Evolutionary conservation across 1,140 invertebrate genomes (phyloP).

Genomic region (Achatina immaculata): DNA sequence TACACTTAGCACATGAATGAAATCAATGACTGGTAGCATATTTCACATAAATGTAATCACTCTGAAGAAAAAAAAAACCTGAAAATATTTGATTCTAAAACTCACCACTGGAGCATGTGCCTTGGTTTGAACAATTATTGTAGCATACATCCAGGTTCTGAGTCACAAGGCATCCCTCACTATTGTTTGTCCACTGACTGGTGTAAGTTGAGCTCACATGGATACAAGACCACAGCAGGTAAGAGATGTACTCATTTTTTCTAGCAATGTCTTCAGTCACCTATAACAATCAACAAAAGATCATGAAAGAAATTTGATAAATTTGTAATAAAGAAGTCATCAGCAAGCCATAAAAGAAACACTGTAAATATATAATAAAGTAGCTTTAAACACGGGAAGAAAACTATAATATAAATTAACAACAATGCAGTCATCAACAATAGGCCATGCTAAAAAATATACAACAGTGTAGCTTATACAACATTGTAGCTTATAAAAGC

Average conservation of each 20-base stretch:
- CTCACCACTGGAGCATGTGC: constrained; percentile 41
- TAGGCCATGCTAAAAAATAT: too few relatives aligned
- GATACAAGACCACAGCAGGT: background rate
- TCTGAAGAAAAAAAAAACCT: background rate
- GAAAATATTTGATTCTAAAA: background rate
- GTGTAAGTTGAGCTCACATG: constrained; percentile 37
- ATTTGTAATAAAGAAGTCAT: too few relatives aligned
- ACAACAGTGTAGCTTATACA: too few relatives aligned
- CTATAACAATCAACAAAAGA: background rate
- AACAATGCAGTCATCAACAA: too few relatives aligned
- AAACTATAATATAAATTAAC: too few relatives aligned
- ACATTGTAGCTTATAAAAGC: too few relatives aligned
- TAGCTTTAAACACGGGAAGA: background rate
- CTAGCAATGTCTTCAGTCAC: background rate
- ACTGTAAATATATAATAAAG: background rate
- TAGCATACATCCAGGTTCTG: constrained; percentile 40
- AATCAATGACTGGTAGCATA: background rate
- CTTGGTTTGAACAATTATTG: constrained; percentile 44
- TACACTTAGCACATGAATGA: background rate
- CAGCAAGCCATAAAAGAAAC: background rate
- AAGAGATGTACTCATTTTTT: background rate
- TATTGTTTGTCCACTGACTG: constrained; percentile 34
- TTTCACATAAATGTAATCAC: background rate
- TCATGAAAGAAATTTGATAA: background rate
- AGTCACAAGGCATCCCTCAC: background rate